Evolutionary conservation across 2,113 vertebrate species (phyloP).

Genomic region (Dryoscopus gambensis): DNA sequence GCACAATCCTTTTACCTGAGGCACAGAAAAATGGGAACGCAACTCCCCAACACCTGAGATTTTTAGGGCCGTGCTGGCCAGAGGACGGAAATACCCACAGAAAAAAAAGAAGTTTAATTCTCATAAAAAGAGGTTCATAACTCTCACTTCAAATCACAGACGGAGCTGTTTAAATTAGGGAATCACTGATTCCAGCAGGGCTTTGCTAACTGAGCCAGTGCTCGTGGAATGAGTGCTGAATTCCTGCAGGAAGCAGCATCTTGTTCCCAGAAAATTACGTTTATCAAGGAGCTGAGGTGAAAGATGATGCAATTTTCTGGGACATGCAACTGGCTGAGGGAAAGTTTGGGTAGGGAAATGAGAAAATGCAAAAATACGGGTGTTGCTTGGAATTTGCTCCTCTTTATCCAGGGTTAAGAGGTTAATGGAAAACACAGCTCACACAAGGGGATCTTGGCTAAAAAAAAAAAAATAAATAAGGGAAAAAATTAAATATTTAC

Average conservation of each 20-base stretch:
- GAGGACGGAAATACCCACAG: background rate
- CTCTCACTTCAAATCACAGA: background rate
- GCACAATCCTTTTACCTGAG: background rate
- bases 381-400: slow-evolving; percentile 29
- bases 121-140: background rate
- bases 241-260: background rate
- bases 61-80: background rate
- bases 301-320: background rate
- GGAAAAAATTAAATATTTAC: slow-evolving; percentile 26
- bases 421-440: background rate
- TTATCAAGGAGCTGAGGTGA: background rate
- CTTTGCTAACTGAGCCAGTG: background rate
- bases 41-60: rapidly evolving
- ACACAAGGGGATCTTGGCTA: background rate
- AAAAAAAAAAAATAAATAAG: background rate
- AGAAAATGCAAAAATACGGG: slow-evolving; percentile 13
- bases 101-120: background rate
- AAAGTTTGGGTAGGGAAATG: slow-evolving; percentile 44
- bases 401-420: slow-evolving; percentile 40
- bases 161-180: background rate
- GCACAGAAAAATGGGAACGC: background rate
- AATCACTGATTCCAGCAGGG: background rate
- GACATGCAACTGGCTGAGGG: background rate
- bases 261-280: background rate
- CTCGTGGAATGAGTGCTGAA: rapidly evolving